phyloP scores from a whole-genome alignment of 2,888 invertebrate genomes.

The Drosophila longiperda region DNA sequence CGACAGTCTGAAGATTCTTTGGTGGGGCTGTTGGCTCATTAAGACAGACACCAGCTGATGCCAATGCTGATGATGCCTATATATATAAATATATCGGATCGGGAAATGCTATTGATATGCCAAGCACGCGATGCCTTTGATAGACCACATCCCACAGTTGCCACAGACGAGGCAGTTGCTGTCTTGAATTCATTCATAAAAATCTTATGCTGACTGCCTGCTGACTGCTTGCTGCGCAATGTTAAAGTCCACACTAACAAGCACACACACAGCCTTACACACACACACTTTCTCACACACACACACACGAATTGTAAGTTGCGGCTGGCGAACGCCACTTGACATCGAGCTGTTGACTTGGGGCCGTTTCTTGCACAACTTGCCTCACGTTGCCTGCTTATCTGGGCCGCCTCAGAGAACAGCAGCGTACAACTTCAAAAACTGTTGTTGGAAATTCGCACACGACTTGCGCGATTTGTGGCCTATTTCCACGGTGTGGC shows the following conservation, averaged over 20 bases:
- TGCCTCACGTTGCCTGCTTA: constrained; percentile 61
- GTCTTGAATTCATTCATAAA: constrained; percentile 71
- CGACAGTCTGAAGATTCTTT: constrained; percentile 26
- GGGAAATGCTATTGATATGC: constrained; percentile 61
- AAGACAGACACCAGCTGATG: constrained; percentile 50
- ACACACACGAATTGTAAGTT: constrained; percentile 44
- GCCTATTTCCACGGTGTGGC: constrained; percentile 25
- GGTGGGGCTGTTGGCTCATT: constrained; percentile 39
- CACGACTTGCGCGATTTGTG: constrained; percentile 48
- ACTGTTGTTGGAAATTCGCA: constrained; percentile 38
- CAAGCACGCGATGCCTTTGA: constrained; percentile 51
- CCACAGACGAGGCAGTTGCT: constrained; percentile 24
- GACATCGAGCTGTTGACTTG: constrained; percentile 49
- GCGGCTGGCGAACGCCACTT: constrained; percentile 50
- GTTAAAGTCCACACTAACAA: constrained; percentile 55
- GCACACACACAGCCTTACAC: constrained; percentile 11
- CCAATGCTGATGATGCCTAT: constrained; percentile 17
- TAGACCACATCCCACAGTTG: constrained; percentile 37
- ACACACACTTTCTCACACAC: constrained; percentile 6
- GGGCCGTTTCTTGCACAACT: constrained; percentile 59
- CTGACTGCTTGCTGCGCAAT: constrained; percentile 20
- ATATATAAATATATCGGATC: constrained; percentile 11
- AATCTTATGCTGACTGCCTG: constrained; percentile 54
- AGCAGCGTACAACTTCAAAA: constrained; percentile 38
- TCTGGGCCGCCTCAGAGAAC: constrained; percentile 51